Evolutionary conservation across 2,888 invertebrate species (phyloP).

Genomic region (Xestia ashworthii): DNA sequence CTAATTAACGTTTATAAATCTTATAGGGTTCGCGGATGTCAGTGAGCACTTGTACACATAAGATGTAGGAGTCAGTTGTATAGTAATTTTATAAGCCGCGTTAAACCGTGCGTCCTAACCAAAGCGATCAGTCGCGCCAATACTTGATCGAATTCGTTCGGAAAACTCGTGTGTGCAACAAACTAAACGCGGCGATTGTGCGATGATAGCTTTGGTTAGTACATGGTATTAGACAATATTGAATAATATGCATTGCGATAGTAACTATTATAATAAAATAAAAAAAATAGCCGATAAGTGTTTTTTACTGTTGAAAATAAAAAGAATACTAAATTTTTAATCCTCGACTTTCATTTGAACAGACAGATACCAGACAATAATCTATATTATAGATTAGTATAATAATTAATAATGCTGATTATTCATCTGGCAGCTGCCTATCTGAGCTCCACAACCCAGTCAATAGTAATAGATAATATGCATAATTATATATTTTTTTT

Average conservation of each 20-base stretch:
- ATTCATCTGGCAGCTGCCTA: too few relatives aligned
- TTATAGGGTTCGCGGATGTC: not conserved
- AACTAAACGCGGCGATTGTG: not conserved
- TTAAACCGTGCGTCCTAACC: not conserved
- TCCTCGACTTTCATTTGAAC: too few relatives aligned
- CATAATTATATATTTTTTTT: too few relatives aligned
- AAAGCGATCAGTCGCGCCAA: too few relatives aligned
- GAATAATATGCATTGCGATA: slow-evolving; percentile 4
- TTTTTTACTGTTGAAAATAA: not conserved
- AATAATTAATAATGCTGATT: too few relatives aligned
- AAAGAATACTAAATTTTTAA: too few relatives aligned
- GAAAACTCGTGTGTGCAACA: too few relatives aligned
- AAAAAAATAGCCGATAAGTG: not conserved
- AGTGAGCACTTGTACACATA: not conserved
- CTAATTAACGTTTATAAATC: not conserved
- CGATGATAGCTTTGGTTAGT: too few relatives aligned
- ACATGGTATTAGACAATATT: not conserved
- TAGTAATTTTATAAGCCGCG: not conserved
- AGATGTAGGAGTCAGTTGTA: not conserved
- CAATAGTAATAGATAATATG: too few relatives aligned
- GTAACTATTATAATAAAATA: slow-evolving; percentile 5
- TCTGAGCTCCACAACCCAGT: too few relatives aligned
- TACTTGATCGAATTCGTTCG: too few relatives aligned
- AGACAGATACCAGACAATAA: not conserved
- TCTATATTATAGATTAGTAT: too few relatives aligned